Percentiles rank a stretch among this genome's conserved stretches.
Conservation (phyloP, 1,140 invertebrate species). For the Heliconius hewitsoni region DNA sequence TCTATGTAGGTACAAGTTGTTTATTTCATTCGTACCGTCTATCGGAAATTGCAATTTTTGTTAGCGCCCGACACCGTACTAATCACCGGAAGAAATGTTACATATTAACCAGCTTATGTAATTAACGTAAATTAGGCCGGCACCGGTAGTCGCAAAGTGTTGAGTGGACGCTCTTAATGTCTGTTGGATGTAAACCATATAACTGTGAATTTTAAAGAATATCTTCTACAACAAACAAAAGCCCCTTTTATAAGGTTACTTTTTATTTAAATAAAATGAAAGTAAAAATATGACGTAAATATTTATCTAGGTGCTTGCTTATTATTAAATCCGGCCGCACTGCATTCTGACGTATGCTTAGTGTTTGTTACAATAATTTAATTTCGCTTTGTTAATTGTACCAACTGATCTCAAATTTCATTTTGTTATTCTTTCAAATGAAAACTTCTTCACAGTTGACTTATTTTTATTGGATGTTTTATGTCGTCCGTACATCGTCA, state of each 20-base stretch:
- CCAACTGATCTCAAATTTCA: conserved; percentile 3
- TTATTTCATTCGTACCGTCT: neutral
- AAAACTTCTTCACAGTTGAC: neutral
- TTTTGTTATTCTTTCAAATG: conserved; percentile 6
- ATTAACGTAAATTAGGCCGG: neutral
- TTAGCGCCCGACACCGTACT: neutral
- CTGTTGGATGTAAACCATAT: neutral
- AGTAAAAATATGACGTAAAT: too few relatives aligned
- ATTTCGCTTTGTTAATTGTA: conserved; percentile 15
- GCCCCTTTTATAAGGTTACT: neutral
- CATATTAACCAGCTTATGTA: conserved; percentile 24
- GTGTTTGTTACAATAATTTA: neutral
- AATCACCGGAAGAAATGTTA: conserved; percentile 12
- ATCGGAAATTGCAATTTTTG: neutral
- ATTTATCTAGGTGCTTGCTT: too few relatives aligned
- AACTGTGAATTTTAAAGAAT: neutral
- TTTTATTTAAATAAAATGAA: too few relatives aligned
- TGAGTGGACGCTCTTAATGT: neutral
- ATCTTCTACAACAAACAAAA: too few relatives aligned
- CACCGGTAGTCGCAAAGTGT: conserved; percentile 5
- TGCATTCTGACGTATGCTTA: neutral
- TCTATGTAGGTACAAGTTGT: neutral
- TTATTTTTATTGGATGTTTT: conserved; percentile 15
- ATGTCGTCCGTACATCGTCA: neutral
- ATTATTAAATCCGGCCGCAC: too few relatives aligned